Evolutionary conservation across 2,888 invertebrate species (phyloP), one percentile per base, ranked within the genome.

Genomic region (Dendrolimus houi): DNA sequence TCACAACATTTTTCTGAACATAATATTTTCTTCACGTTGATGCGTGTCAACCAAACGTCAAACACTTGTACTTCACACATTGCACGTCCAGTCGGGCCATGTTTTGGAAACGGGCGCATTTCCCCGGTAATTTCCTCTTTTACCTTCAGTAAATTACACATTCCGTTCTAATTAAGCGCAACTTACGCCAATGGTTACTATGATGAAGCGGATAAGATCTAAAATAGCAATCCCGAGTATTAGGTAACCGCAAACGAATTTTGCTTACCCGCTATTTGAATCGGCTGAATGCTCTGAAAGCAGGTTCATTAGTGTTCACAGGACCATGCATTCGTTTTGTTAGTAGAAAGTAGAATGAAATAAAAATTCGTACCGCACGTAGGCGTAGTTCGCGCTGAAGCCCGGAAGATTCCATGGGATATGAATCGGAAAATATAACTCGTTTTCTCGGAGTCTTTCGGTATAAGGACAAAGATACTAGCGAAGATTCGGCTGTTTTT

Each of bases 281-380:
- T 61, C 68, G 64, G 66, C 61, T 67, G 70, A 73, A 74, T 70
- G 70, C 70, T 76, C 67, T 73, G 72, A 75, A 77, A 74, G 75
- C 74, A 72, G 75, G 75, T 82, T 82, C 81, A 82, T 83, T 83
- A 83, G 75, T 73, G 77, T 68, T 77, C 74, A 66, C 67, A 68
- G 71, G 71, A 74, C 72, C 74, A 71, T 76, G 72, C 71, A 72
- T 74, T 71, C 72, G 72, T 75, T 75, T 73, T 69, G 72, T 69
- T 70, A 70, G 62, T 66, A 67, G 62, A 64, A 70, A 65, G 66
- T 64, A 74, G 75, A 75, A 81, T 69, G 70, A 70, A 76, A 70
- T 71, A 76, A 77, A 79, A 72, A 67, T 61, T 68, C 59, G 66
- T 64, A 65, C 61, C 64, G 62, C 64, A 60, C 61, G 57, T 47